Base-by-base conservation (phyloP, 1,140 invertebrate species). In the Drosophila sucinea region DNA sequence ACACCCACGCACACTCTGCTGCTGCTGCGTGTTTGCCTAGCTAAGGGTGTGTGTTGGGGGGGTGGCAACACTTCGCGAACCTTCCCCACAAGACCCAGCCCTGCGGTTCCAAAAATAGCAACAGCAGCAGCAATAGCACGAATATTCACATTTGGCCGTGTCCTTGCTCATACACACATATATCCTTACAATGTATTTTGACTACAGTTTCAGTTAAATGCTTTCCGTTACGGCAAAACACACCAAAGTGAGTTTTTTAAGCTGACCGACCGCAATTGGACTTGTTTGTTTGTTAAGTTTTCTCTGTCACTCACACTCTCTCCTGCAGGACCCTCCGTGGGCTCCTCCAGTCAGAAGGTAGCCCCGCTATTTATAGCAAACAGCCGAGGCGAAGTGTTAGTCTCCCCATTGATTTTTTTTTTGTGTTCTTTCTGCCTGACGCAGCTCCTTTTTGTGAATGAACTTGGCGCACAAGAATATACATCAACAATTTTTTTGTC, bases 381-480 rank as follows among this genome's bases (percentile, higher is more conserved):
- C 11, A 8, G 35, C 35, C 10, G 35, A 38, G 35, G 35, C 56
- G 3, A 8, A 27, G 10, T 54, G 29, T 41, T 11, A 17, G 29
- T 41, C 29, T 41, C 5, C 5, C n/a, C 63, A 30, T 56, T 64
- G 54, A 60, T 58, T 23, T 6, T 54, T 10, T 30, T 57, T 44
- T 58, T 69, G 29, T 23, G 54, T 56, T 44, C 51, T 41, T 44
- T 41, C 55, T 60, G 79, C 58, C 73, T 75, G 73, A 76, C 72
- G 72, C 67, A 75, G 76, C 82, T 67, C 65, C 66, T 35, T 68
- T 86, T 87, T 87, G 83, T 87, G 83, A 87, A 87, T 87, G 83
- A 87, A 87, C 83, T 86, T 79, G 83, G 67, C 69, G 68, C 69
- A 67, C 75, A 69, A 23, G 10, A 1, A 10, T 32, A 35, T 67